Evolutionary conservation across 2,113 vertebrate species (phyloP).

Genomic region (Ptychochromis oligacanthus): DNA sequence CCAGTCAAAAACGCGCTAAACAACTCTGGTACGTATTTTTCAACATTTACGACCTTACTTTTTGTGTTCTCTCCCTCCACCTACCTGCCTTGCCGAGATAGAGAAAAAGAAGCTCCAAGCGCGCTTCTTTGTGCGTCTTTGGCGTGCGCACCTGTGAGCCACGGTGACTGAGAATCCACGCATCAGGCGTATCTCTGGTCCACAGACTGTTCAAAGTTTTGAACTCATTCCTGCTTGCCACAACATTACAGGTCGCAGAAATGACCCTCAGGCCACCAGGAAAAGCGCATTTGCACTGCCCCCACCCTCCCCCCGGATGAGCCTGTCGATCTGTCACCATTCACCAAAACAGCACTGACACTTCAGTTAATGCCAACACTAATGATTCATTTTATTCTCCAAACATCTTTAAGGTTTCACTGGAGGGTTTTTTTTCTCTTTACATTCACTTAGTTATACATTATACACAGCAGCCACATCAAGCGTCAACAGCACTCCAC

Average conservation of each 20-base stretch:
- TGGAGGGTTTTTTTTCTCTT: background rate
- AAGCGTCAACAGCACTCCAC: constrained; percentile 23
- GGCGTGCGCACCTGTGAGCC: background rate
- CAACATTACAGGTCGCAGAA: too few relatives aligned
- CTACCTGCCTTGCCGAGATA: too few relatives aligned
- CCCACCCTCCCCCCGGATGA: too few relatives aligned
- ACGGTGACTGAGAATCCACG: too few relatives aligned
- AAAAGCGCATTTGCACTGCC: too few relatives aligned
- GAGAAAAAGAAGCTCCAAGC: too few relatives aligned
- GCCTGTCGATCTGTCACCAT: background rate
- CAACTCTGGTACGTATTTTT: too few relatives aligned
- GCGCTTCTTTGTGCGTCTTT: too few relatives aligned
- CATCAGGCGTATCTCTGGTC: too few relatives aligned
- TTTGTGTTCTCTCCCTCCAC: background rate
- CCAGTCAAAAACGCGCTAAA: fast-evolving
- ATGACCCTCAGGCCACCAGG: too few relatives aligned
- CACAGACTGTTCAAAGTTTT: too few relatives aligned
- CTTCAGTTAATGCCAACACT: background rate
- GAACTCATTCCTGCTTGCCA: too few relatives aligned
- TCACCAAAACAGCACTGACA: background rate
- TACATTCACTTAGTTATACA: constrained; percentile 49
- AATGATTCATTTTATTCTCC: constrained; percentile 22
- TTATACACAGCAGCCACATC: constrained; percentile 24
- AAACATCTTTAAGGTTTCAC: constrained; percentile 19
- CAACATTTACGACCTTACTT: fast-evolving